Evolutionary conservation across 2,888 invertebrate genomes (phyloP), one percentile per base, ranked within the genome.

Genomic region (Conistra vaccinii): DNA sequence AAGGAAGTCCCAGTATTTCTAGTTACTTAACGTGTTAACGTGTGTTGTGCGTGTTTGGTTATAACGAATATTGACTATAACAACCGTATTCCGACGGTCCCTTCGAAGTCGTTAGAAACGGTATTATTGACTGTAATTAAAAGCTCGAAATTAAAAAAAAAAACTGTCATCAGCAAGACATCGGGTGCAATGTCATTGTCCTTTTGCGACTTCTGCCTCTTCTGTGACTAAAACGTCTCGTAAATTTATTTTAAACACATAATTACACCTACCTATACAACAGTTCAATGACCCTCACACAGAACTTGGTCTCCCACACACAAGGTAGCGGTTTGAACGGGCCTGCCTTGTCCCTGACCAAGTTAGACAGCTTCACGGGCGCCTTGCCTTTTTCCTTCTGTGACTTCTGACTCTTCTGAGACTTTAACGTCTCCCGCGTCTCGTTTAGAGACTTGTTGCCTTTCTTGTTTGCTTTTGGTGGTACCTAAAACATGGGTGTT

Each of bases 281-380:
- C n/a, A 96, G 82, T 48, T 95, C 93, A 42, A 95, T 68, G 2
- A 95, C 78, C 61, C 93, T 89, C 9, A 90, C 83, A 76, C 96
- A 95, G 14, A 95, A 80, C 42, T 87, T 88, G 7, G 93, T 74
- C 69, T 95, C 93, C 96, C 96, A 96, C 3, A 95, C 77, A 78
- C 95, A 95, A 0, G 95, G 94, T 83, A 94, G 81, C 0, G 93
- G 91, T 79, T 94, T 96, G 82, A 96, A 96, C 0, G 95, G 94
- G 0, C 92, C 94, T 0, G 92, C 91, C 73, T 93, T 92, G 14
- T 96, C 95, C 69, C 94, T 95, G 3, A 91, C 90, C 73, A 95
- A 69, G 61, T 89, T 92, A 0, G 92, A 87, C 35, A 94, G 48
- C 74, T 95, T 96, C 0, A 86, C 86, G 0, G 93, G 89, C 0